phyloP scores from a whole-genome alignment of 2,888 invertebrate genomes.

The Oeneis ivallda region DNA sequence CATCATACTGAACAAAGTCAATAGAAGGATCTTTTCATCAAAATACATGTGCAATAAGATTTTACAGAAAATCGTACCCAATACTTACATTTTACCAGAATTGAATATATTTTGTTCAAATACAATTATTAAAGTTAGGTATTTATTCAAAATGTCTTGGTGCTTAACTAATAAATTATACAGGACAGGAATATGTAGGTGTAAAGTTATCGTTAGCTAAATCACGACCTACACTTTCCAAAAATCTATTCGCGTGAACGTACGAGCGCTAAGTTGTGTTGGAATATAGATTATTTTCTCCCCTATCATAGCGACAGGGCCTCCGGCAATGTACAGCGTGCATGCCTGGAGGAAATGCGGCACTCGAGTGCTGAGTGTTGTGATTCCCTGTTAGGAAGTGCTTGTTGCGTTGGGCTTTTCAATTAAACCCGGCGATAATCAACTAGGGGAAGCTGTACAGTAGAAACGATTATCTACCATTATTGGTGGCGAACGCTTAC shows the following conservation, averaged over 20 bases:
- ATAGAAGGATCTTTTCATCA: too few relatives aligned
- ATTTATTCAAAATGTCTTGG: too few relatives aligned
- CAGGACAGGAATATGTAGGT: too few relatives aligned
- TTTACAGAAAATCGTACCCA: too few relatives aligned
- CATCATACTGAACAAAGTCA: too few relatives aligned
- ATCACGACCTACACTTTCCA: background rate
- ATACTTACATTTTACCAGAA: too few relatives aligned
- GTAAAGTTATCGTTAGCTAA: background rate
- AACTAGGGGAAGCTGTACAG: constrained; percentile 42
- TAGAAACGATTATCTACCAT: constrained; percentile 4
- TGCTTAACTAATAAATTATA: too few relatives aligned
- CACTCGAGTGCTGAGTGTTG: constrained; percentile 53
- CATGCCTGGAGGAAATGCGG: constrained; percentile 53
- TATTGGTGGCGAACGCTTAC: background rate
- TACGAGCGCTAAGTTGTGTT: constrained; percentile 29
- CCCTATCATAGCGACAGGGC: constrained; percentile 53
- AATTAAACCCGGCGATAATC: constrained; percentile 64
- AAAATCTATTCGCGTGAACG: constrained; percentile 1
- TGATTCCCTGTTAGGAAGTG: constrained; percentile 67
- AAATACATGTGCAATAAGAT: too few relatives aligned
- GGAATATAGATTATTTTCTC: constrained; percentile 45
- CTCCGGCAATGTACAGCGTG: constrained; percentile 48
- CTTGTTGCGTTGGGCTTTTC: constrained; percentile 68
- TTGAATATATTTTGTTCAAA: too few relatives aligned
- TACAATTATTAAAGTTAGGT: too few relatives aligned